These are phyloP conservation scores for Odontamblyopus rebecca DNA, from an alignment of 2,797 vertebrate genomes.

Conservation along the genomic window DNA sequence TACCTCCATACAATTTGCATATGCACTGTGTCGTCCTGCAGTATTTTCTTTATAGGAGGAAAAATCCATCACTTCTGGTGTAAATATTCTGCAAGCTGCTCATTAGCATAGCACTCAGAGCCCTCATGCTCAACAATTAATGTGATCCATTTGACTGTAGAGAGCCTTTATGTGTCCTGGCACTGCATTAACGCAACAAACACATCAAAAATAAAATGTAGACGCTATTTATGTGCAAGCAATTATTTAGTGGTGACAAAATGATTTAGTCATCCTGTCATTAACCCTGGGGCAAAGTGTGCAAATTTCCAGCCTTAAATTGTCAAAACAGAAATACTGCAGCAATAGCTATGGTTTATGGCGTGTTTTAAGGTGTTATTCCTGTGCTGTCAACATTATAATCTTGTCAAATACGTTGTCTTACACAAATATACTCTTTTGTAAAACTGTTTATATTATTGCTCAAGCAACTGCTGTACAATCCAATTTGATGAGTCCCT, in stretches of 20 bases:
- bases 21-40: slow-evolving; percentile 31
- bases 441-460: not conserved
- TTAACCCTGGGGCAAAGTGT: slow-evolving; percentile 6
- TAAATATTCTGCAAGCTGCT: slow-evolving; percentile 39
- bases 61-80: slow-evolving; percentile 35
- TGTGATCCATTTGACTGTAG: slow-evolving; percentile 20
- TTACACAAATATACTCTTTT: not conserved
- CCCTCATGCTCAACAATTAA: slow-evolving; percentile 29
- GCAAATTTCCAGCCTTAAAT: slow-evolving; percentile 1
- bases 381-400: not conserved
- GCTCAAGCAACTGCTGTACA: slow-evolving; percentile 4
- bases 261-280: not conserved
- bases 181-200: slow-evolving; percentile 12
- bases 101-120: slow-evolving; percentile 38
- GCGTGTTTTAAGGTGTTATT: not conserved
- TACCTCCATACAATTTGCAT: slow-evolving; percentile 42
- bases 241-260: slow-evolving; percentile 11
- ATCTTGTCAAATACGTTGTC: not conserved
- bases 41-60: slow-evolving; percentile 29
- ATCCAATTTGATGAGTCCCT: slow-evolving; percentile 2
- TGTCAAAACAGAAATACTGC: slow-evolving; percentile 15
- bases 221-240: slow-evolving; percentile 1
- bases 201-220: slow-evolving; percentile 3
- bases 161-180: slow-evolving; percentile 9
- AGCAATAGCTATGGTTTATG: not conserved